Evolutionary conservation across 2,888 invertebrate species (phyloP).

Genomic region (Elysia crispata): DNA sequence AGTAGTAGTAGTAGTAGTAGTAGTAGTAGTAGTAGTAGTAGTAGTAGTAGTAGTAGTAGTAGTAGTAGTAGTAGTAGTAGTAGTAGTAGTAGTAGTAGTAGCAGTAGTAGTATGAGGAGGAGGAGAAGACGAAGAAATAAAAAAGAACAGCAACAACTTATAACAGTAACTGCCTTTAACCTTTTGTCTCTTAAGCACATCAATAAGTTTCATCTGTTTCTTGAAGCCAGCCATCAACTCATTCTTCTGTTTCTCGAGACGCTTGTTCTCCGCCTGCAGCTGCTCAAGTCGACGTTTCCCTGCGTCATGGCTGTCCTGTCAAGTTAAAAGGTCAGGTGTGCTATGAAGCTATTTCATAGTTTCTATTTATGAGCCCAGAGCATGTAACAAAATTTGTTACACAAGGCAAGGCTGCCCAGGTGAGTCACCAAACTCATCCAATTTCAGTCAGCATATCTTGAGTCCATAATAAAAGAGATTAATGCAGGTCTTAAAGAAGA

Average conservation of each 20-base stretch:
- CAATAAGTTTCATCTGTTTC: constrained; percentile 78
- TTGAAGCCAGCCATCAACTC: constrained; percentile 78
- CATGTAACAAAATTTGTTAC: too few relatives aligned
- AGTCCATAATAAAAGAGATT: too few relatives aligned
- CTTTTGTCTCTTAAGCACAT: constrained; percentile 78
- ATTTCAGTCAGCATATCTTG: too few relatives aligned
- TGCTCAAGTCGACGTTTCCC: constrained; percentile 76
- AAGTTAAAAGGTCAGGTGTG: too few relatives aligned
- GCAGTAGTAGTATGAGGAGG: too few relatives aligned
- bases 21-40: constrained; percentile 26
- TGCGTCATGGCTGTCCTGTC: constrained; percentile 69
- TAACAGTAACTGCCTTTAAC: constrained; percentile 56
- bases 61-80: constrained; percentile 14
- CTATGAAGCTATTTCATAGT: too few relatives aligned
- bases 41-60: constrained; percentile 1
- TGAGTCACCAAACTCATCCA: too few relatives aligned
- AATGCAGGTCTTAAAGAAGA: too few relatives aligned
- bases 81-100: background rate
- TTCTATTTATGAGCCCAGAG: too few relatives aligned
- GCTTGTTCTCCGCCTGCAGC: constrained; percentile 75
- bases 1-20: constrained; percentile 37
- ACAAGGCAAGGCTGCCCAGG: too few relatives aligned
- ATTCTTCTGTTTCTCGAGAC: constrained; percentile 78
- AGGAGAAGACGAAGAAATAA: too few relatives aligned
- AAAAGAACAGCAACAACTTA: background rate